phyloP scores from a whole-genome alignment of 2,888 invertebrate genomes.

The Cheilosia urbana region DNA sequence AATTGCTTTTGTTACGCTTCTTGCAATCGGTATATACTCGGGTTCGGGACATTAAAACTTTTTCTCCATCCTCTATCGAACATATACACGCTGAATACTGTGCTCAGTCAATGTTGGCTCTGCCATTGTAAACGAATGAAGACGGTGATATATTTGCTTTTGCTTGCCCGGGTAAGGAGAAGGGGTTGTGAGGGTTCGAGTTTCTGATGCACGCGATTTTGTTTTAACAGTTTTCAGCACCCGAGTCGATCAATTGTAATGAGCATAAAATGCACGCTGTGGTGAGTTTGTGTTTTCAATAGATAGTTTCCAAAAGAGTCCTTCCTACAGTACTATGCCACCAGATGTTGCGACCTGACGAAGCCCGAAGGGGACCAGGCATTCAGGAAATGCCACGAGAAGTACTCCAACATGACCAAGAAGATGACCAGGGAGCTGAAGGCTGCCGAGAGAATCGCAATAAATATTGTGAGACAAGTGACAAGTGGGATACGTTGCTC shows the following conservation, averaged over 20 bases:
- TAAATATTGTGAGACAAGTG: constrained; percentile 25
- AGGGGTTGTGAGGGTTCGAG: neutral
- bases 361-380: neutral
- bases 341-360: constrained; percentile 17
- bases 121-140: constrained; percentile 32
- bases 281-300: constrained; percentile 19
- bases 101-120: constrained; percentile 8
- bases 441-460: constrained; percentile 36
- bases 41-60: constrained; percentile 15
- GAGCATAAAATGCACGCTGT: constrained; percentile 24
- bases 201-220: neutral
- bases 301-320: neutral
- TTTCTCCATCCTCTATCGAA: constrained; percentile 1
- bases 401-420: neutral
- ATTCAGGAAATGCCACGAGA: constrained; percentile 19
- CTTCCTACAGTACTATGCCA: constrained; percentile 27
- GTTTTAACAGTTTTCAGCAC: constrained; percentile 7
- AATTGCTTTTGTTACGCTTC: constrained; percentile 65
- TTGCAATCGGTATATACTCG: neutral
- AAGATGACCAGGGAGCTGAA: neutral
- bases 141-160: constrained; percentile 24
- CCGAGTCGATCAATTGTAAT: constrained; percentile 4
- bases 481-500: neutral
- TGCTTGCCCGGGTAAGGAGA: constrained; percentile 19
- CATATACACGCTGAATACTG: neutral